Percentiles rank a stretch among this genome's conserved stretches.
Conservation (phyloP, 2,797 vertebrate species). For the Ceryle rudis region DNA sequence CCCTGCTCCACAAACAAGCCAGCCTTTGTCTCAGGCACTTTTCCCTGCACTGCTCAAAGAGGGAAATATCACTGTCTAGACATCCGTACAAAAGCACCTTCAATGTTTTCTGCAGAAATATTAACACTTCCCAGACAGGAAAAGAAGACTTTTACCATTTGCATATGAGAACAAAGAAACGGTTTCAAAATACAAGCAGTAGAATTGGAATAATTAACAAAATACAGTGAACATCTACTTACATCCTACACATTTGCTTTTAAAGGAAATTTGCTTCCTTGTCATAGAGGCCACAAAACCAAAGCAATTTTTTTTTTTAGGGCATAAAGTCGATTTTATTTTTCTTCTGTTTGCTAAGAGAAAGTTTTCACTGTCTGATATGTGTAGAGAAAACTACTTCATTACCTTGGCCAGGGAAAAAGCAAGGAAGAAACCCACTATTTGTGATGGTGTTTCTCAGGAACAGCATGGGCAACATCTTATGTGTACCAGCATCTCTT, state of each 20-base stretch:
- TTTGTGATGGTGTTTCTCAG: background rate
- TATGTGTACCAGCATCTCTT: background rate
- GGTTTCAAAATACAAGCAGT: background rate
- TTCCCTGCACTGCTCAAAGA: background rate
- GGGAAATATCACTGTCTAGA: slow-evolving; percentile 17
- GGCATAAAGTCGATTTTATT: background rate
- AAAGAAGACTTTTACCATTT: background rate
- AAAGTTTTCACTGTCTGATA: background rate
- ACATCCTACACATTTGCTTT: background rate
- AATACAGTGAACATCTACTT: background rate
- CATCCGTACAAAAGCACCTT: background rate
- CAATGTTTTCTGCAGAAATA: background rate
- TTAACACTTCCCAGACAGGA: background rate
- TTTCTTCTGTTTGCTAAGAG: background rate
- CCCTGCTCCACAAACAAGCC: slow-evolving; percentile 45
- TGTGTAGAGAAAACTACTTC: background rate
- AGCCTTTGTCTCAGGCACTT: slow-evolving; percentile 51
- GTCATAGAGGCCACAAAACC: background rate
- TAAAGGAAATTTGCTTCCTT: background rate
- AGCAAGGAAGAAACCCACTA: fast-evolving
- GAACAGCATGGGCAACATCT: fast-evolving
- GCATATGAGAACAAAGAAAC: background rate
- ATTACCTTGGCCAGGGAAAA: background rate
- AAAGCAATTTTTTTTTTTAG: background rate
- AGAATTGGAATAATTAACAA: background rate